These are phyloP conservation scores for Catostomus latipinnis DNA, from an alignment of 2,797 vertebrate species.

Conservation along the genomic window DNA sequence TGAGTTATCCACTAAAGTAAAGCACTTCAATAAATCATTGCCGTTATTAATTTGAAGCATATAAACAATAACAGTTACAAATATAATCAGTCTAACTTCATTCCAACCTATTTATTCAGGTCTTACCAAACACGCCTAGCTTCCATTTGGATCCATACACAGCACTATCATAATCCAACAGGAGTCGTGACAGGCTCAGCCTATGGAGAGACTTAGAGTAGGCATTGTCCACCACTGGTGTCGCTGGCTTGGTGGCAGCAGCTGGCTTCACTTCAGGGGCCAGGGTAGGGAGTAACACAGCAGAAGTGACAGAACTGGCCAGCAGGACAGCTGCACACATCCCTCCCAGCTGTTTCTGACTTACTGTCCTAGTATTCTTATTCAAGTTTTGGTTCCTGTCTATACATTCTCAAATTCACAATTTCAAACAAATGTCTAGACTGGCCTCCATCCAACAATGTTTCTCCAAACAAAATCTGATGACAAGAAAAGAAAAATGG, in stretches of 20 bases:
- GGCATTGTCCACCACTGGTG: background rate
- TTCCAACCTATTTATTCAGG: background rate
- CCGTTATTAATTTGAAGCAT: background rate
- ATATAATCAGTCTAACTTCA: too few species aligned
- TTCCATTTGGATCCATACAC: constrained; percentile 81
- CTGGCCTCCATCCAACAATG: background rate
- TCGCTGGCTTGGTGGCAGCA: background rate
- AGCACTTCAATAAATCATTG: background rate
- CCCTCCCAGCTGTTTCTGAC: background rate
- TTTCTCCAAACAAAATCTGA: background rate
- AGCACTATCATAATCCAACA: constrained; percentile 80
- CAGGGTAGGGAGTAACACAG: constrained; percentile 59
- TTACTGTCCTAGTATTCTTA: background rate
- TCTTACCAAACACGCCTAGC: constrained; percentile 88
- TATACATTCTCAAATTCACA: background rate
- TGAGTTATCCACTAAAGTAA: background rate
- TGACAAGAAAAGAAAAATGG: background rate
- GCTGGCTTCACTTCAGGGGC: constrained; percentile 51
- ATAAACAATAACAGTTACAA: background rate
- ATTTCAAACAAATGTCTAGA: background rate
- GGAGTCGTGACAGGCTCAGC: constrained; percentile 70
- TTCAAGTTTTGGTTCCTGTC: background rate
- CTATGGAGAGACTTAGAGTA: constrained; percentile 66
- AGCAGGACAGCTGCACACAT: constrained; percentile 65
- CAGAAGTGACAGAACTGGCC: constrained; percentile 61